These are phyloP conservation scores for Hystrix brachyura DNA, from an alignment of 2,113 vertebrate genomes.

Conservation along the genomic window DNA sequence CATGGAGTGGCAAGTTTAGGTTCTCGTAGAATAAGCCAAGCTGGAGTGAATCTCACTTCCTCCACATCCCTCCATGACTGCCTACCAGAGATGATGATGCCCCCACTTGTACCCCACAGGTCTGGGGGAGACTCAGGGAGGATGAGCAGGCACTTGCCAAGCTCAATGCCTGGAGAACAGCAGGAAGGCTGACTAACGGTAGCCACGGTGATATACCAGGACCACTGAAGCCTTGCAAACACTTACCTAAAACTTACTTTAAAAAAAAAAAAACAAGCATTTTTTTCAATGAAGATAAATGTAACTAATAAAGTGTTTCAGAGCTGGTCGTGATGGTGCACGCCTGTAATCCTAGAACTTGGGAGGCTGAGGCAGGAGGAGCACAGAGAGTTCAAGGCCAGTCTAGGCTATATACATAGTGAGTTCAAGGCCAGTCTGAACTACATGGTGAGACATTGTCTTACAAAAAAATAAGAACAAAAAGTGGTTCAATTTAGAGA, in stretches of 20 bases:
- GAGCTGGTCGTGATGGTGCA: too few relatives aligned
- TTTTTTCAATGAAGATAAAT: background rate
- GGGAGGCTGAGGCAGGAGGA: too few relatives aligned
- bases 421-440: too few relatives aligned
- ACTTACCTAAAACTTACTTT: background rate
- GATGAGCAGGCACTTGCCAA: accelerated
- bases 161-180: accelerated
- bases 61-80: accelerated
- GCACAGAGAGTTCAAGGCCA: too few relatives aligned
- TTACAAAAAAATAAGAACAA: too few relatives aligned
- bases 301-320: background rate
- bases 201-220: background rate
- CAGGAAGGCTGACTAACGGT: background rate
- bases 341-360: too few relatives aligned
- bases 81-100: accelerated
- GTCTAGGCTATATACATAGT: too few relatives aligned
- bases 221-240: background rate
- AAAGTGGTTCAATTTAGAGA: background rate
- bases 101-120: accelerated
- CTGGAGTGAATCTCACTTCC: background rate
- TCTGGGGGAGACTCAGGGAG: background rate
- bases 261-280: background rate
- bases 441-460: too few relatives aligned
- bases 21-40: accelerated
- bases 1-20: accelerated